Evolutionary conservation across 2,113 vertebrate species (phyloP).

Genomic region (Chauna torquata): DNA sequence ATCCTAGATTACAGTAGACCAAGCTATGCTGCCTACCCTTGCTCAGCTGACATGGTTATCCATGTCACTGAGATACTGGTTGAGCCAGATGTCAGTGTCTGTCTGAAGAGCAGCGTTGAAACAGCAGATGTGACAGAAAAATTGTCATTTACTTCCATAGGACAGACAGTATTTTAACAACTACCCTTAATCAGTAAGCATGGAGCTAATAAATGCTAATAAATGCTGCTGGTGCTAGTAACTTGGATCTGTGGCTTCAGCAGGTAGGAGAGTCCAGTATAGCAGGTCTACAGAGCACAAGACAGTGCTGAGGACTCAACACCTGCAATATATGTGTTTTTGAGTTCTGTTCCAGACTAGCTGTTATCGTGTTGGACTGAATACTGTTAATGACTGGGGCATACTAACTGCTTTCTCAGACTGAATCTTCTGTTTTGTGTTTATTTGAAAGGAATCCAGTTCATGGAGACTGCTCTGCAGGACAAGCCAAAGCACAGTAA

Average conservation of each 20-base stretch:
- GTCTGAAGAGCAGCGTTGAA: background rate
- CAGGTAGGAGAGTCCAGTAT: background rate
- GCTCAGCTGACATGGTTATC: background rate
- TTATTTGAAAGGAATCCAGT: background rate
- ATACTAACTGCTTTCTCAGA: background rate
- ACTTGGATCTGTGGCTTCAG: background rate
- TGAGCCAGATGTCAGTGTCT: background rate
- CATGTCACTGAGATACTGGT: background rate
- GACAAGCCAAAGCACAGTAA: background rate
- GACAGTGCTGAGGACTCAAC: background rate
- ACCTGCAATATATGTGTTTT: background rate
- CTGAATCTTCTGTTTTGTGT: background rate
- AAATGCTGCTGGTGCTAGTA: background rate
- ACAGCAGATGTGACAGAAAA: background rate
- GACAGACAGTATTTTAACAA: background rate
- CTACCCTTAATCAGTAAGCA: background rate
- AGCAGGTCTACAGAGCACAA: background rate
- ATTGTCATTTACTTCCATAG: background rate
- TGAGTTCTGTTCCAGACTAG: background rate
- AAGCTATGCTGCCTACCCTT: background rate
- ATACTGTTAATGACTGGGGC: background rate
- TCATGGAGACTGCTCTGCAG: background rate
- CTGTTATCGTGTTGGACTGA: background rate
- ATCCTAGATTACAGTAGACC: background rate
- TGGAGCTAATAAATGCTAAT: background rate